Percentiles rank a stretch among this genome's conserved stretches.
Conservation (phyloP, 2,113 vertebrate species). For the Eonycteris spelaea region DNA sequence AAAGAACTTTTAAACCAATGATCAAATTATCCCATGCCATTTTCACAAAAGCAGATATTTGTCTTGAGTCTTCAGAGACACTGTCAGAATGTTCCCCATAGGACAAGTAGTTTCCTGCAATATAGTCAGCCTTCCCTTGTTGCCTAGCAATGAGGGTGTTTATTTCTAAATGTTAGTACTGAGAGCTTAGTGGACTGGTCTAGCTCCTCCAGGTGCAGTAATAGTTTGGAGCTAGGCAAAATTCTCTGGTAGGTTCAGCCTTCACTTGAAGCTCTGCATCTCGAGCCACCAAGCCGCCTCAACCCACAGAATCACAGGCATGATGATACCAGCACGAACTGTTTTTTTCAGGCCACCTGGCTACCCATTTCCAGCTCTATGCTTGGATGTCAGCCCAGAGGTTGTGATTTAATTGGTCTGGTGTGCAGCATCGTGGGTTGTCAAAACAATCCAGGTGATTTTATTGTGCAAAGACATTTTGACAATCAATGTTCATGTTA, state of each 20-base stretch:
- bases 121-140: not conserved
- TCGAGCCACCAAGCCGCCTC: not conserved
- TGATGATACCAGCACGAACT: not conserved
- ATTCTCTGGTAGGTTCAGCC: not conserved
- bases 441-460: not conserved
- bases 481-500: not conserved
- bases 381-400: not conserved
- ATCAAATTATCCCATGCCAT: not conserved
- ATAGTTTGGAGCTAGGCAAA: not conserved
- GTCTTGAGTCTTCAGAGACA: not conserved
- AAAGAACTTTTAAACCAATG: not conserved
- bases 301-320: not conserved
- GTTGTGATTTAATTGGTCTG: not conserved
- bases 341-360: not conserved
- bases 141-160: not conserved
- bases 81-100: not conserved
- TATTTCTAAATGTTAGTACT: not conserved
- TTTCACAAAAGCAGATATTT: not conserved
- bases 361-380: not conserved
- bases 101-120: not conserved
- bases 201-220: not conserved
- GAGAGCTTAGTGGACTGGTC: not conserved
- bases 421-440: accelerated
- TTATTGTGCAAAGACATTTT: not conserved
- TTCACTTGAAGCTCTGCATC: not conserved